Conservation (phyloP, 2,113 vertebrate genomes). For the Gopherus flavomarginatus region DNA sequence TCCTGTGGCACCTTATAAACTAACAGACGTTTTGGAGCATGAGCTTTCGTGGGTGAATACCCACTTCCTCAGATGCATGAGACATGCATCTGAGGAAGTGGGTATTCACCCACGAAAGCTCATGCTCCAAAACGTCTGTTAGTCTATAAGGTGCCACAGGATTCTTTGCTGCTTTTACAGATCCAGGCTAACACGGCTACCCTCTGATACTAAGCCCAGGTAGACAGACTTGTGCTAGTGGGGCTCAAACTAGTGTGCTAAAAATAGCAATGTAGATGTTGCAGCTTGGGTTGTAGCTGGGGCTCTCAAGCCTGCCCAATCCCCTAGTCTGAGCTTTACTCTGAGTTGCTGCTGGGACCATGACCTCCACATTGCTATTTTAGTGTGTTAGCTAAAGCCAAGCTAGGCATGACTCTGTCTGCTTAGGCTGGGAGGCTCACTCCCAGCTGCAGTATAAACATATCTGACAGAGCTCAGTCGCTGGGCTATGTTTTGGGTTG, state of each 20-base stretch:
- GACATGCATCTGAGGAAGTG: too few relatives aligned
- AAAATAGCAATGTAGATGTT: background rate
- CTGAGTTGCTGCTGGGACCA: background rate
- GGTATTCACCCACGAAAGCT: too few relatives aligned
- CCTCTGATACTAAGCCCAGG: too few relatives aligned
- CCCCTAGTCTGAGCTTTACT: background rate
- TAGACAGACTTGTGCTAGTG: background rate
- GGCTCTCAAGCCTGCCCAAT: background rate
- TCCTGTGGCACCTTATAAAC: too few relatives aligned
- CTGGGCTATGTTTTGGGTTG: background rate
- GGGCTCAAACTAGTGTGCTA: background rate
- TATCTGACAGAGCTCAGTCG: background rate
- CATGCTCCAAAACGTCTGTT: too few relatives aligned
- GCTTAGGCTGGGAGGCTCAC: background rate
- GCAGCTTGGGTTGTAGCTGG: background rate
- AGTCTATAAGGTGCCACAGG: too few relatives aligned
- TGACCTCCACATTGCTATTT: background rate
- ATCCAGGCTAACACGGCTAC: too few relatives aligned
- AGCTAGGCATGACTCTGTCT: background rate
- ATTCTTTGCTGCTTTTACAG: too few relatives aligned
- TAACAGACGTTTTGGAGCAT: too few relatives aligned
- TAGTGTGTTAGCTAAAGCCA: background rate
- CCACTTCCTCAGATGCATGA: too few relatives aligned
- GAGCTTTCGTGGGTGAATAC: too few relatives aligned
- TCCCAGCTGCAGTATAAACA: background rate